Evolutionary conservation across 1,140 invertebrate genomes (phyloP), one percentile per base, ranked within the genome.

Genomic region (Lordiphosa stackelbergi): DNA sequence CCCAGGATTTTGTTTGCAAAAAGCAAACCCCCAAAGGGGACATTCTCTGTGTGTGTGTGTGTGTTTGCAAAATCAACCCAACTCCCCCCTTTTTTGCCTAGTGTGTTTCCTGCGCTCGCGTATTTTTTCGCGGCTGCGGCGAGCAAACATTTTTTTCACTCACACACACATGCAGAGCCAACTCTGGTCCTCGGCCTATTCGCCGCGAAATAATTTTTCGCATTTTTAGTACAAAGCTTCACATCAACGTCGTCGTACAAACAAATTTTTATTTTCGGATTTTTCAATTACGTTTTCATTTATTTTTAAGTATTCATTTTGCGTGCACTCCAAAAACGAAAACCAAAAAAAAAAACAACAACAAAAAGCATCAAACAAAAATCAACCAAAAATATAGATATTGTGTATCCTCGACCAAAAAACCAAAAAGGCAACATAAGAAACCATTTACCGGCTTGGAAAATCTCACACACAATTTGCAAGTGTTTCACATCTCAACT

Each of bases 221-320:
- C 81, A 85, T 86, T 86, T 86, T 86, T 86, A 86, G 85, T 86
- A 86, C 85, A 86, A 86, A 86, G 75, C 85, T 86, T 86, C 79
- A 86, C 85, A 86, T 86, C 85, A 86, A 86, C 85, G 85, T 86
- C 75, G 79, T 86, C 85, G 85, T 86, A 86, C 85, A 86, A 86
- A 86, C 85, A 86, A 86, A 86, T 86, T 86, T 86, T 86, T 86
- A 85, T 86, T 86, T 86, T 86, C 85, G 85, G 84, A 85, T 86
- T 86, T 86, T 86, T 86, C 81, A 83, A 83, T 83, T 83, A 83
- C 77, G 77, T 83, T 83, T 81, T 83, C 77, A 84, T 83, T 83
- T 83, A 84, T 84, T 83, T 83, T 83, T 83, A 83, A 83, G 77
- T 83, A 83, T 83, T 83, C 69, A 83, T 63, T 83, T 83, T 83